Conservation (phyloP, 1,140 invertebrate species). For the Drosophila nasuta region DNA sequence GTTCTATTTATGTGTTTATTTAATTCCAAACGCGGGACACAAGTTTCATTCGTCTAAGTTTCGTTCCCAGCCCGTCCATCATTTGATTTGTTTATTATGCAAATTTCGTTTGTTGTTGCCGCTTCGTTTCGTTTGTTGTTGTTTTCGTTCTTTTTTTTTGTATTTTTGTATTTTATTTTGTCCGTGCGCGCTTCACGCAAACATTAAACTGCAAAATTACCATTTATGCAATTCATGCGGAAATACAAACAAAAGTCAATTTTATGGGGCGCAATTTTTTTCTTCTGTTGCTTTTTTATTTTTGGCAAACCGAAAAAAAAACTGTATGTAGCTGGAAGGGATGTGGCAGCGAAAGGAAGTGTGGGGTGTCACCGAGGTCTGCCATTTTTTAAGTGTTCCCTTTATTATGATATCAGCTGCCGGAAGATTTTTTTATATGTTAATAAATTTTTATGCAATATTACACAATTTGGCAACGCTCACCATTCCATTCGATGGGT, state of each 20-base stretch:
- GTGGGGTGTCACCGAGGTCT: constrained; percentile 33
- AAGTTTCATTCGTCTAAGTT: constrained; percentile 59
- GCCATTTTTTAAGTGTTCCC: constrained; percentile 76
- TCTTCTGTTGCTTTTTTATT: constrained; percentile 28
- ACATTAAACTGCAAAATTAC: constrained; percentile 82
- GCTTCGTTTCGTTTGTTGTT: neutral
- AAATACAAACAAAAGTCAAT: constrained; percentile 83
- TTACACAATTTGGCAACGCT: constrained; percentile 69
- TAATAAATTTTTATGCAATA: constrained; percentile 82
- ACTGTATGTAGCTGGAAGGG: constrained; percentile 17
- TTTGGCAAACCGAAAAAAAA: constrained; percentile 15
- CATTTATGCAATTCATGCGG: constrained; percentile 83
- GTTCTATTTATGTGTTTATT: constrained; percentile 83
- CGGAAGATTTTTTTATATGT: constrained; percentile 76
- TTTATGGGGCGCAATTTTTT: constrained; percentile 62
- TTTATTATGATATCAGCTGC: constrained; percentile 80
- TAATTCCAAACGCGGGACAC: constrained; percentile 57
- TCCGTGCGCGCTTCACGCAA: constrained; percentile 45
- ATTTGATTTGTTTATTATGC: constrained; percentile 63
- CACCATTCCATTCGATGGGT: neutral
- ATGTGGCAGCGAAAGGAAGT: neutral
- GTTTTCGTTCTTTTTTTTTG: constrained; percentile 25
- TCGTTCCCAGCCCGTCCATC: constrained; percentile 25
- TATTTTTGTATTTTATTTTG: constrained; percentile 39
- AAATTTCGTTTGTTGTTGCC: constrained; percentile 43